Evolutionary conservation across 2,888 invertebrate species (phyloP), one percentile per base, ranked within the genome.

Genomic region (Ctenicera cuprea): DNA sequence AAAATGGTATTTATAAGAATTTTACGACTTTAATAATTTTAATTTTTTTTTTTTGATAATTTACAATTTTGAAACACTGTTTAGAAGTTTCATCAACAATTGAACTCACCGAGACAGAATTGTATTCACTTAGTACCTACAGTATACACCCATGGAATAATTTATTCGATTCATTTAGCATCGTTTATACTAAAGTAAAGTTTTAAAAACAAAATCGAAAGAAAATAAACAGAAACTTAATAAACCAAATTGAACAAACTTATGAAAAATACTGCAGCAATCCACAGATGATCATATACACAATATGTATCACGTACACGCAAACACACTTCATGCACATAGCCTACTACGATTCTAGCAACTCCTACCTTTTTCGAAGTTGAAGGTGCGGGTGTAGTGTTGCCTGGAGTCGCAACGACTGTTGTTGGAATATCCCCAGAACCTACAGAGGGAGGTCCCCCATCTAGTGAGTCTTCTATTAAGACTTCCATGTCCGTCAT

Each of bases 401-500:
- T 76, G n/a, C 69, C 45, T 14, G 79, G 72, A 20, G 71, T 48
- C 33, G 74, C 45, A 2, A 50, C 57, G 9, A 76, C 63, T 90
- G 91, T 1, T 90, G 88, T 71, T 4, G 92, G 91, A 0, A 92
- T 91, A 45, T 93, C 92, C n/a, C 93, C 94, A 3, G 95, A 95
- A 59, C 94, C 94, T 12, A 96, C 92, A 0, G 96, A 95, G 83
- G 96, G 91, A 84, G 96, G 90, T 85, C 95, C 91, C 74, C 92
- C 93, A 84, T 95, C 95, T 80, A 95, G 87, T 0, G 95, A 95
- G 84, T 95, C 95, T 82, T 95, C 95, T 82, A 94, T 89, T 75
- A 93, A 85, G 86, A 91, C 90, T 81, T 91, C 91, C 75, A 91
- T 90, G 74, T 91, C 91, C 71, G 89, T 90, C 81, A 91, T 88